Percentiles rank a stretch among this genome's conserved stretches.
These are phyloP conservation scores for Gila orcuttii DNA, from an alignment of 2,113 vertebrate genomes.

Conservation along the genomic window DNA sequence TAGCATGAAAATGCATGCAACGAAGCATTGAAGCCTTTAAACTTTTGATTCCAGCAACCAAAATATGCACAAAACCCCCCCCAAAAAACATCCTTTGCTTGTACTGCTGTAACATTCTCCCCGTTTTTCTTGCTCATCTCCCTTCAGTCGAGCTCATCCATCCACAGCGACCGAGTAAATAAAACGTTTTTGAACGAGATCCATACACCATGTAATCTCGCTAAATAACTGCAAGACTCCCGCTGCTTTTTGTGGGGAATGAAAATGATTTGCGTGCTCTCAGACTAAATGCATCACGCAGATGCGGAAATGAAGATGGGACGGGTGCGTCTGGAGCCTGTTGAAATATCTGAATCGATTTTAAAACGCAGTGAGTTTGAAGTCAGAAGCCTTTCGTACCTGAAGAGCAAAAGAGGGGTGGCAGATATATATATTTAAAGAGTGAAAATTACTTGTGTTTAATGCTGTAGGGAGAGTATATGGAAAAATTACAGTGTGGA, in stretches of 20 bases:
- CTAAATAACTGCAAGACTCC: constrained; percentile 69
- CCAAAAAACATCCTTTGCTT: constrained; percentile 36
- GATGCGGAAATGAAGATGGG: constrained; percentile 55
- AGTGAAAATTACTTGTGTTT: constrained; percentile 27
- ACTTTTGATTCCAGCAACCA: neutral
- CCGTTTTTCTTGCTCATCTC: constrained; percentile 51
- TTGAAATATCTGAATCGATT: constrained; percentile 35
- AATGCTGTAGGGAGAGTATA: constrained; percentile 11
- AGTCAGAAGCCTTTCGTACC: constrained; percentile 22
- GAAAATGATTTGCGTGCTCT: constrained; percentile 60
- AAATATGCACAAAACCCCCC: constrained; percentile 9
- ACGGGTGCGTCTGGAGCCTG: constrained; percentile 20
- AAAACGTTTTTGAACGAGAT: constrained; percentile 67
- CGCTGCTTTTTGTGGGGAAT: constrained; percentile 58
- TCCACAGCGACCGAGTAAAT: constrained; percentile 64
- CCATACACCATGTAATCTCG: constrained; percentile 70
- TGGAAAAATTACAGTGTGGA: constrained; percentile 26
- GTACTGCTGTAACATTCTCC: constrained; percentile 2
- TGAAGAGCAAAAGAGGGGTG: neutral
- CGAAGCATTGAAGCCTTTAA: neutral
- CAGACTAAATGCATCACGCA: constrained; percentile 60
- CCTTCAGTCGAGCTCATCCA: constrained; percentile 64
- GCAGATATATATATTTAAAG: constrained; percentile 24
- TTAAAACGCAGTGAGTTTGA: constrained; percentile 32
- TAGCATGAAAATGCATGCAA: neutral